Base-by-base conservation (phyloP, 2,113 vertebrate genomes). In the Jaculus jaculus region DNA sequence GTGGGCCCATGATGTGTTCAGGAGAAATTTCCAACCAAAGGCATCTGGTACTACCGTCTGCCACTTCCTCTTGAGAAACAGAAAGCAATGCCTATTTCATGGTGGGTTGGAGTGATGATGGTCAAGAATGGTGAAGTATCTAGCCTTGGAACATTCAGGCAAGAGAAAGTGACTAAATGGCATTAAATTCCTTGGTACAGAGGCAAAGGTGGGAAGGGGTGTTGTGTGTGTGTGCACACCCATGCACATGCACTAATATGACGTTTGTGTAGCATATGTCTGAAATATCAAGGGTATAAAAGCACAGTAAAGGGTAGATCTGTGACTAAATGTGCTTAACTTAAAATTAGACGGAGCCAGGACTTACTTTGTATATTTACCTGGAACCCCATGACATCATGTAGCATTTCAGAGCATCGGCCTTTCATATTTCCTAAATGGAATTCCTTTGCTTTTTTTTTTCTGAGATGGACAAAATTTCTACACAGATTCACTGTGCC, bases 371-470 rank as follows among this genome's bases (percentile, higher is more conserved):
- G 2, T 80, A 26, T 24, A 20, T 89, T 90, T 88, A 32, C 72
- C 88, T 47, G 77, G 71, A 92, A 30, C 15, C 0, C 12, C 15
- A 37, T n/a, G 72, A n/a, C n/a, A 37, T 65, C 74, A 47, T 88
- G 23, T 54, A 32, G n/a, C 24, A 42, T n/a, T 87, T 95, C 63
- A 74, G 66, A n/a, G 23, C 23, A 78, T 24, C 77, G 23, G 1
- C 34, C 26, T 84, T 95, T 65, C 60, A 17, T 66, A 39, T 94
- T 94, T 93, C 66, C 77, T 73, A 66, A 51, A 10, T 54, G 68
- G 42, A 18, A 37, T 24, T 18, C 26, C 42, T 75, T 93, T 92
- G 9, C 11, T n/a, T 89, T 90, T 30, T 68, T 68, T 65, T 74
- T 47, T 21, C 58, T 66, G 87, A 79, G 89, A 1, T 47, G 10